Percentiles rank a stretch among this genome's conserved stretches.
phyloP scores from a whole-genome alignment of 1,140 invertebrate species.

The Holotrichia oblita region DNA sequence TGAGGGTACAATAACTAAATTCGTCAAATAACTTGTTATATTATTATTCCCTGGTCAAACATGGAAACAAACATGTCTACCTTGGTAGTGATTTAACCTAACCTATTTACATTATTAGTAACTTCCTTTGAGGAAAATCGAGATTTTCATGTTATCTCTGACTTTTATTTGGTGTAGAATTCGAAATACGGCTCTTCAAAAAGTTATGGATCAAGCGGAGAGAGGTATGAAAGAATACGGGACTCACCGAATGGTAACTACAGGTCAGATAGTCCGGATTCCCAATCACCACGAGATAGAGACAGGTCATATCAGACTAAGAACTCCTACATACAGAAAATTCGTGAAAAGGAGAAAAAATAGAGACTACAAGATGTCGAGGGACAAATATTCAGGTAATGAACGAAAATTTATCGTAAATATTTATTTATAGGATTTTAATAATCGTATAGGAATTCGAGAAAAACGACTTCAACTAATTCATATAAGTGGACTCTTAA shows the following conservation, averaged over 20 bases:
- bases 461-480: too few species aligned
- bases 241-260: constrained; percentile 81
- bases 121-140: background rate
- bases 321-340: constrained; percentile 80
- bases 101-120: constrained; percentile 50
- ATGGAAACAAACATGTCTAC: constrained; percentile 56
- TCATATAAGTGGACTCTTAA: too few species aligned
- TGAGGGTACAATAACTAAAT: background rate
- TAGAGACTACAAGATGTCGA: constrained; percentile 87
- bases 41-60: constrained; percentile 25
- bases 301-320: constrained; percentile 80
- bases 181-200: constrained; percentile 80
- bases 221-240: constrained; percentile 70
- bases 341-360: constrained; percentile 88
- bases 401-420: background rate
- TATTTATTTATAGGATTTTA: background rate
- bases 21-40: background rate
- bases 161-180: constrained; percentile 66
- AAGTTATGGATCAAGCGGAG: constrained; percentile 69
- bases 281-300: constrained; percentile 73
- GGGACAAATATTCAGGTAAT: constrained; percentile 84
- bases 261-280: constrained; percentile 76
- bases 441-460: background rate
- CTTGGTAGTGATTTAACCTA: constrained; percentile 48
- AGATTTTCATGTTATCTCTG: background rate